phyloP scores from a whole-genome alignment of 2,888 invertebrate genomes.

The Cetonia aurata region DNA sequence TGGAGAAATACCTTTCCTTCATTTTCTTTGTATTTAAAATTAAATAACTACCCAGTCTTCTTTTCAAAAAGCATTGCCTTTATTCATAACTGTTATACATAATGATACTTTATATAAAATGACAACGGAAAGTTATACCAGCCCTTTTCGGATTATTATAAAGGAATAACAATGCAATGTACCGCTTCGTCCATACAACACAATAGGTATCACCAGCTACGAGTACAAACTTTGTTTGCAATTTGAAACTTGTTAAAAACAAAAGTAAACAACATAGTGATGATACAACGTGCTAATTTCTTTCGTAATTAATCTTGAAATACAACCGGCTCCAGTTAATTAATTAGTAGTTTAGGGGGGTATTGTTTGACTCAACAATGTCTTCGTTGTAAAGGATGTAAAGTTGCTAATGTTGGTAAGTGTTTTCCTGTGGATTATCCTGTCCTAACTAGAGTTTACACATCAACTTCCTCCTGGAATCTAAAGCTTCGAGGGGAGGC shows the following conservation, averaged over 20 bases:
- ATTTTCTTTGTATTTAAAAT: not conserved
- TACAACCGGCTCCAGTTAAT: conserved; percentile 42
- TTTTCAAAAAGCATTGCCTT: not conserved
- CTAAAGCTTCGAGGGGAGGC: conserved; percentile 11
- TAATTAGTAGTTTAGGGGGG: conserved; percentile 41
- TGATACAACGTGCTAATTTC: conserved; percentile 30
- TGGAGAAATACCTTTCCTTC: no score
- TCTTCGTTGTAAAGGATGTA: conserved; percentile 43
- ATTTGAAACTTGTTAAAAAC: conserved; percentile 24
- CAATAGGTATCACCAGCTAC: not conserved
- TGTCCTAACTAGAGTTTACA: conserved; percentile 49
- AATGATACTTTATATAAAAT: no score
- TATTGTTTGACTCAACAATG: conserved; percentile 45
- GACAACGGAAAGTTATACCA: no score
- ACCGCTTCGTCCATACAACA: not conserved
- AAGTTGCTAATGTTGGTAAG: conserved; percentile 46
- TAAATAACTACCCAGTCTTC: not conserved
- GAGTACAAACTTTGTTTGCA: conserved; percentile 9
- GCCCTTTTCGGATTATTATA: no score
- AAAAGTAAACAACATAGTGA: conserved; percentile 19
- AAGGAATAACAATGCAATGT: no score
- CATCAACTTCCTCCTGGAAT: conserved; percentile 40
- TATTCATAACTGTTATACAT: not conserved
- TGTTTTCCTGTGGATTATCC: conserved; percentile 50
- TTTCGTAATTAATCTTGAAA: conserved; percentile 47